A percentile compares a stretch with the other conserved stretches of the same genome.
Evolutionary conservation across 2,888 invertebrate genomes (phyloP).

Genomic region (Pseudococcus jackbeardsleyi): DNA sequence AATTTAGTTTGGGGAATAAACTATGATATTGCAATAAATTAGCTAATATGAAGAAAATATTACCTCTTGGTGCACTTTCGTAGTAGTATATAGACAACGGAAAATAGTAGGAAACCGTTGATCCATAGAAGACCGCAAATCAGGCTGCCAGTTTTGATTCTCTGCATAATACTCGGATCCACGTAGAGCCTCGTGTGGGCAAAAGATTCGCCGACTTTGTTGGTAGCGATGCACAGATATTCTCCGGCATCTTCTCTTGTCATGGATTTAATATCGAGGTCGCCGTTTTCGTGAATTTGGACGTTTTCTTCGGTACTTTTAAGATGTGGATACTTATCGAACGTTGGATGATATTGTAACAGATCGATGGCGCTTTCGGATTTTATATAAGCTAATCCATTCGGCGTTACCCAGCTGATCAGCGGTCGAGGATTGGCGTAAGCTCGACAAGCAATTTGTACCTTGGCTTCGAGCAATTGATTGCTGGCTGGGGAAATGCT

Average conservation of each 20-base stretch:
- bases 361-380: constrained; percentile 25
- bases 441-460: constrained; percentile 80
- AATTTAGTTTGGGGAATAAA: not conserved
- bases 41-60: not conserved
- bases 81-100: constrained; percentile 48
- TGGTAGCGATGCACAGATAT: constrained; percentile 58
- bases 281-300: constrained; percentile 33
- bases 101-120: constrained; percentile 54
- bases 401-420: constrained; percentile 81
- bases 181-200: constrained; percentile 49
- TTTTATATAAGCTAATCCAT: constrained; percentile 66
- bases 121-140: constrained; percentile 56
- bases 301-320: constrained; percentile 30
- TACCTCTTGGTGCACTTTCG: constrained; percentile 50
- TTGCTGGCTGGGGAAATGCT: constrained; percentile 24
- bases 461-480: constrained; percentile 31
- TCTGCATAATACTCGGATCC: constrained; percentile 58
- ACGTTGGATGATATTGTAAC: constrained; percentile 19
- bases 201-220: constrained; percentile 53
- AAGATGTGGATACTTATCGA: constrained; percentile 13
- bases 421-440: constrained; percentile 83
- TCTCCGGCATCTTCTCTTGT: constrained; percentile 59
- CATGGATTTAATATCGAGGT: constrained; percentile 48
- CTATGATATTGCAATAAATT: not conserved
- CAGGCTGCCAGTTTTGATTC: constrained; percentile 58